Conservation (phyloP, 2,888 invertebrate species). For the Leptopilina syphax region DNA sequence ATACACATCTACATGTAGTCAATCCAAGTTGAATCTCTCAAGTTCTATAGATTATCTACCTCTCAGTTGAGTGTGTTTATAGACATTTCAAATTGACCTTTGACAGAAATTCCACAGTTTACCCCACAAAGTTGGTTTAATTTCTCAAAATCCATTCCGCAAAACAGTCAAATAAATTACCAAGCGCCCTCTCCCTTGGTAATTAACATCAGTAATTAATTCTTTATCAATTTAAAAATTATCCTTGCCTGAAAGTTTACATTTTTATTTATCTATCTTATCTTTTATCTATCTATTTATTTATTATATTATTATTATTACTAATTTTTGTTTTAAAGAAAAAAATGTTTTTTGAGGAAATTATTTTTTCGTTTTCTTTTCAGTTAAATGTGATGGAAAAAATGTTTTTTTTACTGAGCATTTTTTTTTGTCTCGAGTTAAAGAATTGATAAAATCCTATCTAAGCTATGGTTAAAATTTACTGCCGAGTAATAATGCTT, state of each 20-base stretch:
- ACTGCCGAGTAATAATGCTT: not conserved
- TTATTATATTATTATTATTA: too few species aligned
- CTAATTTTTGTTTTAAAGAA: too few species aligned
- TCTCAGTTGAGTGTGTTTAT: conserved; percentile 6
- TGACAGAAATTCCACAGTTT: not conserved
- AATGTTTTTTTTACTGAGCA: too few species aligned
- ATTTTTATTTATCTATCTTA: too few species aligned
- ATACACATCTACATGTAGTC: not conserved
- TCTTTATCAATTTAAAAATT: too few species aligned
- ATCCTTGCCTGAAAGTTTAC: too few species aligned
- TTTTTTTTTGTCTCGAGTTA: too few species aligned
- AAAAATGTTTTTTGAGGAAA: too few species aligned
- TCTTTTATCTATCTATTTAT: too few species aligned
- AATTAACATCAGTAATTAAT: not conserved
- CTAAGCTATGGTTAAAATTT: not conserved
- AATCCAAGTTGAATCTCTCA: conserved; percentile 6
- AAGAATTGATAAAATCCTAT: not conserved
- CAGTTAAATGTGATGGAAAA: too few species aligned
- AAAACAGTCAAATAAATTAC: not conserved
- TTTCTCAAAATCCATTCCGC: not conserved
- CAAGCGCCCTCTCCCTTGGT: too few species aligned
- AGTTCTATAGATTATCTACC: conserved; percentile 11
- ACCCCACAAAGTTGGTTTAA: not conserved
- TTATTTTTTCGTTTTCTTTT: too few species aligned
- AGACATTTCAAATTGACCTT: conserved; percentile 7